Evolutionary conservation across 1,140 invertebrate species (phyloP), one percentile per base, ranked within the genome.

Genomic region (Plutomurus gul): DNA sequence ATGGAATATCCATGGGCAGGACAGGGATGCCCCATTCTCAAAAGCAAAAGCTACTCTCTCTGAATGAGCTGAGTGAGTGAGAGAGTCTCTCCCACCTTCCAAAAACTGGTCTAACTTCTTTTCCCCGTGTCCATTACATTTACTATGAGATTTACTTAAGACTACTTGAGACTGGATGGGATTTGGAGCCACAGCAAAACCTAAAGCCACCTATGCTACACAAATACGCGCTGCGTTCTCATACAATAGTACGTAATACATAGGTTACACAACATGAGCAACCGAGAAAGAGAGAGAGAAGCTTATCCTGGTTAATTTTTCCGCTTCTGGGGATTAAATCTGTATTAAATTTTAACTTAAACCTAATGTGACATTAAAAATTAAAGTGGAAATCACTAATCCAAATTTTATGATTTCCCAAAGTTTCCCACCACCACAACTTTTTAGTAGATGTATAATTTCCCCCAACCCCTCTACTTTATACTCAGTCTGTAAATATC

Each of bases 391-490:
- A 36, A 16, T 65, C 27, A 13, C 16, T 65, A 65, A 65, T 65
- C 56, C 56, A n/a, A 65, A 65, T 65, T 65, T 65, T 65, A 65
- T 30, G 10, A 36, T 65, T 65, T 65, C 56, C 56, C 56, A 65
- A 43, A 43, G 39, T 10, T 43, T 43, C 39, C 39, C n/a, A n/a
- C n/a, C n/a, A n/a, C n/a, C n/a, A n/a, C n/a, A n/a, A n/a, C n/a
- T n/a, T n/a, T n/a, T n/a, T n/a, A n/a, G n/a, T n/a, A n/a, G n/a
- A n/a, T n/a, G n/a, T n/a, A 3, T 43, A 43, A 43, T 13, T 13
- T 43, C 39, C 7, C 10, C n/a, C 10, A 2, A 43, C 11, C n/a
- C 11, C 11, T 43, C n/a, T 43, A n/a, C 11, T 13, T 43, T 13
- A 43, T 7, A 43, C n/a, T 43, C 39, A 43, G 2, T 43, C 39